A percentile compares a stretch with the other conserved stretches of the same genome.
Conservation (phyloP, 53 echinoderm and acorn worm species). For the Stichopus horrens region DNA sequence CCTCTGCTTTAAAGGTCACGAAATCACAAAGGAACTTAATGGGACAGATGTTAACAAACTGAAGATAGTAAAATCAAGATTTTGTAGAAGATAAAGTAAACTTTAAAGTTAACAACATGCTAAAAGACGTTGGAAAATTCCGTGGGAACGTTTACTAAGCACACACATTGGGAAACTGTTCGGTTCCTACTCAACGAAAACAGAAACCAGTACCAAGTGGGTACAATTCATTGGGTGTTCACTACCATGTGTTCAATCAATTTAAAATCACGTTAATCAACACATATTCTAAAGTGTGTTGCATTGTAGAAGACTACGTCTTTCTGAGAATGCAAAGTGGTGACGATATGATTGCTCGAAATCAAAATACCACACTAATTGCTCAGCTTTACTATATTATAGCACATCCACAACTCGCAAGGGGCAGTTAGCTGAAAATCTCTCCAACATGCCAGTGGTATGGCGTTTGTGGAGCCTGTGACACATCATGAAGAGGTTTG, state of each 20-base stretch:
- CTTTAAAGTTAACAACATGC: conserved; percentile 22
- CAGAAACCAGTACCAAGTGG: background rate
- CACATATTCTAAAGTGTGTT: conserved; percentile 44
- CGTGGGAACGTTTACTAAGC: conserved; percentile 37
- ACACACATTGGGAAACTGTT: conserved; percentile 22
- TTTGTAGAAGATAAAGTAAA: no score
- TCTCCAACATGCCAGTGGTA: background rate
- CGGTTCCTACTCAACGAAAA: background rate
- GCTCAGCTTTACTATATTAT: conserved; percentile 14
- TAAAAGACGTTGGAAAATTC: conserved; percentile 19
- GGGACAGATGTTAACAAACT: no score
- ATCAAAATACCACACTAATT: background rate
- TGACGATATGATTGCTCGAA: conserved; percentile 54
- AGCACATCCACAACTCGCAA: background rate
- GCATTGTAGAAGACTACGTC: conserved; percentile 16
- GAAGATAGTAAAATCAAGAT: no score
- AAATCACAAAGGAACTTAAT: no score
- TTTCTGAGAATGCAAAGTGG: conserved; percentile 24
- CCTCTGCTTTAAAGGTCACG: no score
- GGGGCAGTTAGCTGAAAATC: background rate
- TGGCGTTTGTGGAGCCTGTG: conserved; percentile 55
- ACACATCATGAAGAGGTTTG: conserved; percentile 45
- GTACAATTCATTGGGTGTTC: conserved; percentile 34
- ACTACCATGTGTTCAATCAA: conserved; percentile 31
- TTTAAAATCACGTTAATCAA: conserved; percentile 29